Percentiles rank a stretch among this genome's conserved stretches.
Evolutionary conservation across 2,888 invertebrate genomes (phyloP).

Genomic region (Cataglyphis rosenhaueri): DNA sequence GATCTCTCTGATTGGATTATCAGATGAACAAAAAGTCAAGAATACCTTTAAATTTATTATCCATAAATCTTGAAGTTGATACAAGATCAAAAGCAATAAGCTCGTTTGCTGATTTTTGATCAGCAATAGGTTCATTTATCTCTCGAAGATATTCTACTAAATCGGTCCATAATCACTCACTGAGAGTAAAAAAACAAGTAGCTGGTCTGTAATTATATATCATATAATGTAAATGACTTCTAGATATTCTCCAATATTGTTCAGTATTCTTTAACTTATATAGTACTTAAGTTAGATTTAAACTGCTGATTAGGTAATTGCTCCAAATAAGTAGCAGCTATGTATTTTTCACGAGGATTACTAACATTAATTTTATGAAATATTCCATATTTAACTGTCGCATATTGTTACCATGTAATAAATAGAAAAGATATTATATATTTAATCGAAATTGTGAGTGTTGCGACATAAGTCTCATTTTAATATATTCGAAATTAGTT

Average conservation of each 20-base stretch:
- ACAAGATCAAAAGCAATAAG: too few relatives aligned
- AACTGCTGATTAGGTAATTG: too few relatives aligned
- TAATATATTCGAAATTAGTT: background rate
- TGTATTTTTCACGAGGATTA: background rate
- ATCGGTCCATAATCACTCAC: too few relatives aligned
- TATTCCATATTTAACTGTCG: constrained; percentile 42
- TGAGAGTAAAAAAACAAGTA: too few relatives aligned
- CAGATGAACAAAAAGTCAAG: too few relatives aligned
- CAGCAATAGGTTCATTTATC: too few relatives aligned
- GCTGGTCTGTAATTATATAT: constrained; percentile 67
- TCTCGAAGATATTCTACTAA: too few relatives aligned
- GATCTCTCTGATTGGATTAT: too few relatives aligned
- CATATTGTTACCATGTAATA: constrained; percentile 1
- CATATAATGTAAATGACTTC: constrained; percentile 68
- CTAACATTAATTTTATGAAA: constrained; percentile 53
- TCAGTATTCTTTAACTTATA: constrained; percentile 66
- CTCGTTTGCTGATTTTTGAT: too few relatives aligned
- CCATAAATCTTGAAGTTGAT: too few relatives aligned
- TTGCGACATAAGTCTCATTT: background rate
- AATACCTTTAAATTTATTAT: too few relatives aligned
- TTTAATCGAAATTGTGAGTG: background rate
- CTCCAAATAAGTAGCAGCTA: too few relatives aligned
- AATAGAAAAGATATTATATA: background rate
- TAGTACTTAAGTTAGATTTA: constrained; percentile 22
- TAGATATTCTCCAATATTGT: constrained; percentile 65